These are phyloP conservation scores for Mercenaria mercenaria DNA, from an alignment of 1,140 invertebrate genomes.

Conservation along the genomic window DNA sequence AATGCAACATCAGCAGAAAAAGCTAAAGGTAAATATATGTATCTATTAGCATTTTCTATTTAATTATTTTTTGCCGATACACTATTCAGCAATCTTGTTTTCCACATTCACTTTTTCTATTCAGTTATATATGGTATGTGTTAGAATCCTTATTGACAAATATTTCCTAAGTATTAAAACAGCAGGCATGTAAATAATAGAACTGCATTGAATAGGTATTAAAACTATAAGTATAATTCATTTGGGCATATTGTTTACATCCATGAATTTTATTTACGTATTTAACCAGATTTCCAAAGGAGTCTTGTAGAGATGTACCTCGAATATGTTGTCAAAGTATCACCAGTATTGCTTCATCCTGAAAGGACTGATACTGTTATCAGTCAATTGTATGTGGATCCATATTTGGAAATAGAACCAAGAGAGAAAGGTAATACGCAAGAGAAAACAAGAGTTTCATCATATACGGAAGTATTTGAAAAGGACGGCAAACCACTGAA, in stretches of 20 bases:
- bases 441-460: not conserved
- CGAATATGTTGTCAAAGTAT: not conserved
- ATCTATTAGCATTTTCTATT: too few species aligned
- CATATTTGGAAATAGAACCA: not conserved
- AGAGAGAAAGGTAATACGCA: not conserved
- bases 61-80: too few species aligned
- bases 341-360: not conserved
- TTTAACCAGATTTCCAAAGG: not conserved
- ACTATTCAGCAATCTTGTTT: too few species aligned
- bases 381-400: not conserved
- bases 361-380: not conserved
- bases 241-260: too few species aligned
- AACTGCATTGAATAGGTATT: too few species aligned
- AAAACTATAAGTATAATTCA: too few species aligned
- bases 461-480: not conserved
- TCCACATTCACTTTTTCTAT: too few species aligned
- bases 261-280: not conserved
- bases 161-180: too few species aligned
- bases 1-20: not conserved
- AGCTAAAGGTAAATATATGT: too few species aligned
- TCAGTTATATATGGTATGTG: too few species aligned
- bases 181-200: too few species aligned
- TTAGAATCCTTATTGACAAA: too few species aligned
- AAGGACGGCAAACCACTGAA: not conserved
- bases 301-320: not conserved